Conservation (phyloP, 1,140 invertebrate genomes). For the Danaus plexippus region DNA sequence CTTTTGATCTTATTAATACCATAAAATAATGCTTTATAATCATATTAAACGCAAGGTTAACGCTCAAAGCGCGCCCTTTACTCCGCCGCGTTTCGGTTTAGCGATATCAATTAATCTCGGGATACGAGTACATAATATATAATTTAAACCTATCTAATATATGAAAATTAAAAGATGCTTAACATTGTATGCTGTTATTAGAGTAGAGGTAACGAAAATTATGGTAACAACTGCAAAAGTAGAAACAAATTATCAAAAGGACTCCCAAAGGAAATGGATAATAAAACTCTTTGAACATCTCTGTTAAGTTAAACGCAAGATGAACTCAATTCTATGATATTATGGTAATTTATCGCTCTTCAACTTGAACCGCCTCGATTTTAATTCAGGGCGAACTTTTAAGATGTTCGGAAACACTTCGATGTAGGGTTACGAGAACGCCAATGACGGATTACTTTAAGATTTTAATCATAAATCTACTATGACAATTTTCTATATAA, state of each 20-base stretch:
- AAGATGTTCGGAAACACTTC: slow-evolving; percentile 12
- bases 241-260: slow-evolving; percentile 31
- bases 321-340: slow-evolving; percentile 35
- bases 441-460: slow-evolving; percentile 17
- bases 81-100: slow-evolving; percentile 53
- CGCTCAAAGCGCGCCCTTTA: slow-evolving; percentile 50
- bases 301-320: slow-evolving; percentile 38
- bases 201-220: not conserved
- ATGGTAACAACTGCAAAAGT: slow-evolving; percentile 3
- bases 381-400: slow-evolving; percentile 32
- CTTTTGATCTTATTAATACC: slow-evolving; percentile 48
- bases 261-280: slow-evolving; percentile 27
- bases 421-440: slow-evolving; percentile 12
- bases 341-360: slow-evolving; percentile 40
- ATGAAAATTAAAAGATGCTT: not conserved
- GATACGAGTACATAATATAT: not conserved
- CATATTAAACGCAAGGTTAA: slow-evolving; percentile 78
- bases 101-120: slow-evolving; percentile 72
- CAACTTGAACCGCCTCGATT: slow-evolving; percentile 29
- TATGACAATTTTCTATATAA: slow-evolving; percentile 11
- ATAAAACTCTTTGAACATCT: slow-evolving; percentile 29
- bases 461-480: slow-evolving; percentile 11
- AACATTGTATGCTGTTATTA: not conserved
- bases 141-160: slow-evolving; percentile 3
- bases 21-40: slow-evolving; percentile 78